phyloP scores from a whole-genome alignment of 2,888 invertebrate species.

The Napeogenes sylphis region DNA sequence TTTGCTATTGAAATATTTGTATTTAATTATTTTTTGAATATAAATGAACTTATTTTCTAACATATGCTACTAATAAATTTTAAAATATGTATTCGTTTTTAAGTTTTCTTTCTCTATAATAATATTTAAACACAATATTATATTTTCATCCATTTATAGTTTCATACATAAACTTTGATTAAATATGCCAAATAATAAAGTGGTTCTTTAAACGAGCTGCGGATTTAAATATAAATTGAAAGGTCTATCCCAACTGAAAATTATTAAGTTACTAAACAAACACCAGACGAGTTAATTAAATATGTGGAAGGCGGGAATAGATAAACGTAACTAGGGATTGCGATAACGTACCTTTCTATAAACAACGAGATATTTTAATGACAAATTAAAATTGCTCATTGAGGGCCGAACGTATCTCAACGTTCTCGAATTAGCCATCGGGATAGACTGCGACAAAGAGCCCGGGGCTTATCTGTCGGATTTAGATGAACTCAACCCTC shows the following conservation, averaged over 20 bases:
- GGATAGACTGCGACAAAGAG: slow-evolving; percentile 67
- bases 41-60: no score
- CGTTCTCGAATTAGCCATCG: slow-evolving; percentile 67
- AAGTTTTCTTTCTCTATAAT: no score
- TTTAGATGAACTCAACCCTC: slow-evolving; percentile 76
- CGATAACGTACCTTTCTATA: slow-evolving; percentile 50
- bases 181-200: no score
- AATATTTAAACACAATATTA: no score
- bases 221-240: slow-evolving; percentile 15
- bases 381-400: slow-evolving; percentile 51
- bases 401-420: slow-evolving; percentile 33
- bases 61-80: no score
- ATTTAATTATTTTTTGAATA: neutral
- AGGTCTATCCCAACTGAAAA: slow-evolving; percentile 12
- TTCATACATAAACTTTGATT: neutral
- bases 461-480: slow-evolving; percentile 69
- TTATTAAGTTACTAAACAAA: slow-evolving; percentile 12
- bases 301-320: slow-evolving; percentile 45
- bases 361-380: slow-evolving; percentile 70
- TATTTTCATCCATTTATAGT: neutral
- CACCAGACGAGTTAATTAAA: slow-evolving; percentile 50
- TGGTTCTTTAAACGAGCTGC: neutral
- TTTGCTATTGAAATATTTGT: slow-evolving; percentile 3
- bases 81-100: no score
- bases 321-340: slow-evolving; percentile 43